These are phyloP conservation scores for Trichosurus vulpecula DNA, from an alignment of 2,797 vertebrate genomes.

Conservation along the genomic window DNA sequence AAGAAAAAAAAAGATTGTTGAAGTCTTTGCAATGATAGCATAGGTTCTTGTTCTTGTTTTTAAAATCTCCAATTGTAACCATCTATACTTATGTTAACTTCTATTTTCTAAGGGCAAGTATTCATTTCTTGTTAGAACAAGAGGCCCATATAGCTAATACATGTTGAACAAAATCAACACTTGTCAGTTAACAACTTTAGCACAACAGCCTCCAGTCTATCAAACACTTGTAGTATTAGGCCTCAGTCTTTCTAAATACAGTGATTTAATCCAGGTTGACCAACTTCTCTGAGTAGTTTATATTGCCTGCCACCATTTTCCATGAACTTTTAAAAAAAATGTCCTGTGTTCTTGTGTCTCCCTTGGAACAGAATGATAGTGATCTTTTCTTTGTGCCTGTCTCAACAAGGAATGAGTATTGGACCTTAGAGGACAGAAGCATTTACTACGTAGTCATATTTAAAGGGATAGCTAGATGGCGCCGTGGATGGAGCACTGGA, in stretches of 20 bases:
- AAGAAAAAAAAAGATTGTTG: neutral
- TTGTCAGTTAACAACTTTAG: neutral
- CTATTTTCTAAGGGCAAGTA: neutral
- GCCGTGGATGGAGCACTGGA: too few relatives aligned
- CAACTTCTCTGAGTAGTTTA: neutral
- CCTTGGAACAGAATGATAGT: neutral
- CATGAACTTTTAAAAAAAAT: neutral
- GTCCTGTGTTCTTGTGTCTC: neutral
- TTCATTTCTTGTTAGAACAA: neutral
- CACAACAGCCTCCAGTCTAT: neutral
- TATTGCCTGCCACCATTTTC: neutral
- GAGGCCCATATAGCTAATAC: neutral
- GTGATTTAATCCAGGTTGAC: neutral
- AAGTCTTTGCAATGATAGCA: neutral
- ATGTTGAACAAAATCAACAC: neutral
- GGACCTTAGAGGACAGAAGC: neutral
- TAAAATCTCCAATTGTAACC: neutral
- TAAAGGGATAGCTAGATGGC: neutral
- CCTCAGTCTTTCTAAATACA: neutral
- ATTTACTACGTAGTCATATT: neutral
- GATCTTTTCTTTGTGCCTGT: neutral
- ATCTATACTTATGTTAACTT: neutral
- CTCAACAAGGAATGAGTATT: neutral
- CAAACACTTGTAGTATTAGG: neutral
- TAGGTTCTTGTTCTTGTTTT: neutral